phyloP scores from a whole-genome alignment of 2,113 vertebrate species.

The Serilophus lunatus region DNA sequence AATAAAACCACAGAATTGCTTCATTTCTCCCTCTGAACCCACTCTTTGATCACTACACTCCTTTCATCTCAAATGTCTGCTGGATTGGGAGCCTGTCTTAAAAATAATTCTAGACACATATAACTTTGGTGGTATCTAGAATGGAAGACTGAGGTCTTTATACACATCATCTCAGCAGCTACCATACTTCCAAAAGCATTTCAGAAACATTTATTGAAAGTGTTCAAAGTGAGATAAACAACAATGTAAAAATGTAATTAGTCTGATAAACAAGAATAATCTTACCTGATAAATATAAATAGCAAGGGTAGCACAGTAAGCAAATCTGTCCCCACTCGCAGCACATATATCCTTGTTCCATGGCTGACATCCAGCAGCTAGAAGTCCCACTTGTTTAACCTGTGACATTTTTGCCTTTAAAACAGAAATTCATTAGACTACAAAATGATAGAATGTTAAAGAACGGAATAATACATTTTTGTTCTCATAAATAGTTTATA shows the following conservation, averaged over 20 bases:
- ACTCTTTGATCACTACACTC: neutral
- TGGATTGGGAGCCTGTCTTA: neutral
- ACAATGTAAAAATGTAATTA: neutral
- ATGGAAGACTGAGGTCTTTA: neutral
- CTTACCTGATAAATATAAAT: constrained; percentile 95
- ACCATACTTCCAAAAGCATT: neutral
- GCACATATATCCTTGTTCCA: constrained; percentile 98
- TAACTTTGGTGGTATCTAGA: neutral
- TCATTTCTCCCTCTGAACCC: neutral
- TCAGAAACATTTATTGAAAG: neutral
- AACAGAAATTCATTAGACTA: constrained; percentile 9
- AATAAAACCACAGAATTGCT: neutral
- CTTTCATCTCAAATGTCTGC: neutral
- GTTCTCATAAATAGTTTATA: neutral
- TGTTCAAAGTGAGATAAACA: neutral
- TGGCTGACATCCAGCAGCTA: constrained; percentile 95
- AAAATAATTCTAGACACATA: neutral
- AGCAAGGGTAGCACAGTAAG: constrained; percentile 95
- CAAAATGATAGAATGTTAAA: neutral
- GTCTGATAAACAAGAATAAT: neutral
- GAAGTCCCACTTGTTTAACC: constrained; percentile 92
- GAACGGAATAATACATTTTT: neutral
- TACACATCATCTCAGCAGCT: neutral
- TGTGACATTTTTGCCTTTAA: constrained; percentile 87
- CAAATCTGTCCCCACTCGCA: constrained; percentile 91